phyloP scores from a whole-genome alignment of 2,888 invertebrate genomes.

The Gnatocerus cornutus region DNA sequence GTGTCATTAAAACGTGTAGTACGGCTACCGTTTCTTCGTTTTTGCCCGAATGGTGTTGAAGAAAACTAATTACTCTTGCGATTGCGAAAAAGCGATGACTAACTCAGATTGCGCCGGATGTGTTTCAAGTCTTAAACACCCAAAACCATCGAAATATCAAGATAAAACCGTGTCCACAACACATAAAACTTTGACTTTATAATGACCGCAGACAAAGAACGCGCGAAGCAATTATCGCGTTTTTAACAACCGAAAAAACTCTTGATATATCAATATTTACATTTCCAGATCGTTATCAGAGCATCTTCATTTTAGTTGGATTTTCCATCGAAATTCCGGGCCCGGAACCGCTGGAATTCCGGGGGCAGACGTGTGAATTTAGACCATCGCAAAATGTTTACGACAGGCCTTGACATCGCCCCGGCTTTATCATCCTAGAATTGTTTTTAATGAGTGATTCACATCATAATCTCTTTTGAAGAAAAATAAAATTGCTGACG shows the following conservation, averaged over 20 bases:
- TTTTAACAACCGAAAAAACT: not conserved
- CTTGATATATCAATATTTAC: slow-evolving; percentile 1
- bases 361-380: slow-evolving; percentile 16
- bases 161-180: slow-evolving; percentile 2
- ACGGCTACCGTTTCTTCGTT: too few species aligned
- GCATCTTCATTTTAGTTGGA: not conserved
- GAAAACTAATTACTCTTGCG: too few species aligned
- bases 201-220: slow-evolving; percentile 5
- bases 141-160: not conserved
- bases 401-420: slow-evolving; percentile 32
- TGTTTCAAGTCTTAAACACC: not conserved
- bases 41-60: too few species aligned
- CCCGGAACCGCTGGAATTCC: not conserved
- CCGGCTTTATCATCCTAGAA: slow-evolving; percentile 31
- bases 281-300: not conserved
- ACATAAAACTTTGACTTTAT: slow-evolving; percentile 3
- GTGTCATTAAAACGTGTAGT: too few species aligned
- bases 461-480: slow-evolving; percentile 20
- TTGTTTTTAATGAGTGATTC: slow-evolving; percentile 42
- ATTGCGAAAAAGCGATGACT: not conserved
- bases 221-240: not conserved
- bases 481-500: slow-evolving; percentile 8
- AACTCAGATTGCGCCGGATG: not conserved
- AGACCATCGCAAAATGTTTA: slow-evolving; percentile 29
- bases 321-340: not conserved